Base-by-base conservation (phyloP, 2,113 vertebrate species). In the Oxyruncus cristatus region DNA sequence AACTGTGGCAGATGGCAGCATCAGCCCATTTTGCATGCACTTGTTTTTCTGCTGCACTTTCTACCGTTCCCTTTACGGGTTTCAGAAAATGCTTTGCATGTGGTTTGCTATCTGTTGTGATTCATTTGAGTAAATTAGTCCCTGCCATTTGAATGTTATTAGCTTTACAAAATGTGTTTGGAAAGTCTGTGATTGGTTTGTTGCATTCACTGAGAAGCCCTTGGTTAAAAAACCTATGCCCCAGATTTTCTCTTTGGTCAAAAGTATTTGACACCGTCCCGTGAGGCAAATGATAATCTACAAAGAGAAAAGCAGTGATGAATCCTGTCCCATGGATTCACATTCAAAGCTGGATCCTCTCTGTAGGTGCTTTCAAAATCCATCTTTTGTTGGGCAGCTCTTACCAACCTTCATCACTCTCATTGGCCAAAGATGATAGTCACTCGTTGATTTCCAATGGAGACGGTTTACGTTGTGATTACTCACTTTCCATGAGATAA, bases 1-100 rank as follows among this genome's bases (percentile, higher is more conserved):
- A 95, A 67, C 49, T 28, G 19, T 94, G 85, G 71, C 88, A 96
- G 93, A 86, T 83, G 97, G 91, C 76, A 88, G 73, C 79, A 97
- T 87, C 75, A 73, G 58, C 35, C 37, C 65, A 55, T 53, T 97
- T 97, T 95, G 55, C 85, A 88, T 95, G 59, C 71, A 32, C 28
- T 90, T 24, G 0, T 75, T 96, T 94, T 88, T 42, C 46, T 82
- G 46, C 28, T 0, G 0, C 30, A 14, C 21, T 89, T 95, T 88
- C 68, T 74, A 37, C 47, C 4, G 2, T 70, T 80, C 62, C 66
- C 4, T 33, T 62, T 4, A 30, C 21, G 41, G 8, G 6, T 27
- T 84, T 96, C 59, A 65, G 42, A 75, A 68, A 97, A 85, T 22
- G 53, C 18, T 97, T 96, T 97, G 62, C 26, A 2, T 95, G 41